These are phyloP conservation scores for Psix sp. DNA, from an alignment of 1,140 invertebrate species.

Conservation along the genomic window DNA sequence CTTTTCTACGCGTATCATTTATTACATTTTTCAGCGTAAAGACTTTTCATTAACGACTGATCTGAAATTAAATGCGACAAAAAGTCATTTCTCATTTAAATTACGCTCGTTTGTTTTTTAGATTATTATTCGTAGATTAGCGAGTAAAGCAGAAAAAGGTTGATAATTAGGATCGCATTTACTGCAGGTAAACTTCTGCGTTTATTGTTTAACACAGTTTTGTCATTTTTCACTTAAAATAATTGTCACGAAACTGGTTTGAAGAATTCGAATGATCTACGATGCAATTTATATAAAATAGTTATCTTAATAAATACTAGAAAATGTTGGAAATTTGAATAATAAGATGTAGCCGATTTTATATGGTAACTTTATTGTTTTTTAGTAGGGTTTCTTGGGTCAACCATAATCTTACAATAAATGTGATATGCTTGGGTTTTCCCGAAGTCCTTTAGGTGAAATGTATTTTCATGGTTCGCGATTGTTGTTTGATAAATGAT, in stretches of 20 bases:
- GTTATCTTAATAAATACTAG: too few relatives aligned
- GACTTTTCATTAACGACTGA: conserved; percentile 20
- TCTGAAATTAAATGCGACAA: conserved; percentile 31
- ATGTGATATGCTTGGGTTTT: conserved; percentile 15
- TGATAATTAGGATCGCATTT: too few relatives aligned
- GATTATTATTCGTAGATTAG: conserved; percentile 6
- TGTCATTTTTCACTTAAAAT: too few relatives aligned
- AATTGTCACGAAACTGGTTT: too few relatives aligned
- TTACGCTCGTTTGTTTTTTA: conserved; percentile 21
- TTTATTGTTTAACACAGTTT: too few relatives aligned
- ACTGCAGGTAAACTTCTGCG: too few relatives aligned
- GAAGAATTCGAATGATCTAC: too few relatives aligned
- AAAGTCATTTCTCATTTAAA: conserved; percentile 28
- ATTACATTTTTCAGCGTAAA: conserved; percentile 25
- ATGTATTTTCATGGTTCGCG: conserved; percentile 10
- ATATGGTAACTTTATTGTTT: conserved; percentile 26
- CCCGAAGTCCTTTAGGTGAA: conserved; percentile 3
- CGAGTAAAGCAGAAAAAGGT: conserved; percentile 2
- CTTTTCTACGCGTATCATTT: conserved; percentile 25
- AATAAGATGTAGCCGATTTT: too few relatives aligned
- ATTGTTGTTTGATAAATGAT: conserved; percentile 17
- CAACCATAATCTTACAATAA: conserved; percentile 27
- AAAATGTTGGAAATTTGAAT: too few relatives aligned
- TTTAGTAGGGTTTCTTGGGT: background rate
- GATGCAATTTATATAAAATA: too few relatives aligned